Percentiles rank a stretch among this genome's conserved stretches.
phyloP scores from a whole-genome alignment of 2,113 vertebrate genomes.

The Chionomys nivalis region DNA sequence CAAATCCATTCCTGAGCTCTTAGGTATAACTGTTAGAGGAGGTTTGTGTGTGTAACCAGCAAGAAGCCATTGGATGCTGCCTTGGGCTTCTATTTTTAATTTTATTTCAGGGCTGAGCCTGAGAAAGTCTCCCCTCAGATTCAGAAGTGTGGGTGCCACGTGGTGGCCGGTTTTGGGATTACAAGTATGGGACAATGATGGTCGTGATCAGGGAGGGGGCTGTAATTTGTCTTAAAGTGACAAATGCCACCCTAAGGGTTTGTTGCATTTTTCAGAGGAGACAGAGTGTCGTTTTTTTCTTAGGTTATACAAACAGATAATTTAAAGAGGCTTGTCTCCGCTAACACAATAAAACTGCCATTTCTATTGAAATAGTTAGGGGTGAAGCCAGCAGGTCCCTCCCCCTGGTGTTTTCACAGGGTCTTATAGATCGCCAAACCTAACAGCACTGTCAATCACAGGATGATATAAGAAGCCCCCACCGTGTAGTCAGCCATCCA shows the following conservation, averaged over 20 bases:
- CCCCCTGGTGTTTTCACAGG: background rate
- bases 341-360: slow-evolving; percentile 1
- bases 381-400: background rate
- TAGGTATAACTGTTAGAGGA: slow-evolving; percentile 13
- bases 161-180: background rate
- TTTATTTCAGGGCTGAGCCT: background rate
- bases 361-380: background rate
- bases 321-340: background rate
- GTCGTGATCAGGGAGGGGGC: background rate
- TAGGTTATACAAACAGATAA: background rate
- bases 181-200: background rate
- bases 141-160: background rate
- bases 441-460: background rate
- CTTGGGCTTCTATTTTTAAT: background rate
- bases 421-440: background rate
- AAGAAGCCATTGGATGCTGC: background rate
- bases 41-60: background rate
- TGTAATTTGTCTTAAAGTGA: background rate
- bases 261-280: background rate
- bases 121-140: background rate
- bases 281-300: background rate
- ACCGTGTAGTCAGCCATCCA: too few species aligned
- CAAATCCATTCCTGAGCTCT: slow-evolving; percentile 2
- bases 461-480: background rate
- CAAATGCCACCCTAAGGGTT: background rate